Evolutionary conservation across 2,113 vertebrate genomes (phyloP).

Genomic region (Triplophysa dalaica): DNA sequence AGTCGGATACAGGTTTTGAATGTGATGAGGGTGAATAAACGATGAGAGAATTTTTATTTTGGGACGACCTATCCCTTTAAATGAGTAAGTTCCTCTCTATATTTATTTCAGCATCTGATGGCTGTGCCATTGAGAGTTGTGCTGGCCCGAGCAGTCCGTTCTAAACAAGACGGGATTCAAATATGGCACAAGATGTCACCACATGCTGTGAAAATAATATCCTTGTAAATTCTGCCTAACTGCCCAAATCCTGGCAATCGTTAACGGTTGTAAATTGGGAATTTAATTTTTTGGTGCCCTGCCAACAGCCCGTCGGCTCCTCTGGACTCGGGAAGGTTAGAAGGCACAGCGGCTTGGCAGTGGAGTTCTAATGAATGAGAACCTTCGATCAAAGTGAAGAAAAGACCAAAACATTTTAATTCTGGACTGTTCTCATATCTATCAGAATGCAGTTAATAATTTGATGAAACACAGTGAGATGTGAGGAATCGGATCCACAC

Average conservation of each 20-base stretch:
- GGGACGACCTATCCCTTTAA: too few relatives aligned
- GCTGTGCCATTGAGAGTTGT: not conserved
- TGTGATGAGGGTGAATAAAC: too few relatives aligned
- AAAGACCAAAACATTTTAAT: not conserved
- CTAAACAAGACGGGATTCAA: constrained; percentile 35
- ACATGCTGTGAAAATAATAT: constrained; percentile 67
- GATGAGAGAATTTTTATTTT: too few relatives aligned
- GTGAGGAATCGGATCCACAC: constrained; percentile 3
- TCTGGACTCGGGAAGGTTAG: not conserved
- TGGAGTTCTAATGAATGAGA: constrained; percentile 19
- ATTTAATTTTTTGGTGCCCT: constrained; percentile 52
- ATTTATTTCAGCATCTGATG: not conserved
- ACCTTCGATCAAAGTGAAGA: not conserved
- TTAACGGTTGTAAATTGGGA: constrained; percentile 59
- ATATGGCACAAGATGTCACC: constrained; percentile 41
- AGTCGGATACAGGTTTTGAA: too few relatives aligned
- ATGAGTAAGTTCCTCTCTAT: too few relatives aligned
- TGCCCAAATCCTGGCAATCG: constrained; percentile 60
- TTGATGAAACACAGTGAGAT: not conserved
- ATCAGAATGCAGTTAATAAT: not conserved
- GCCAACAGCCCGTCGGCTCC: constrained; percentile 36
- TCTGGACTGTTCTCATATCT: not conserved
- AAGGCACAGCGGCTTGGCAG: constrained; percentile 5
- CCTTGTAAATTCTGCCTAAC: constrained; percentile 66
- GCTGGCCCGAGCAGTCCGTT: constrained; percentile 1